Conservation (phyloP, 2,888 invertebrate genomes). For the Nomada fabriciana region DNA sequence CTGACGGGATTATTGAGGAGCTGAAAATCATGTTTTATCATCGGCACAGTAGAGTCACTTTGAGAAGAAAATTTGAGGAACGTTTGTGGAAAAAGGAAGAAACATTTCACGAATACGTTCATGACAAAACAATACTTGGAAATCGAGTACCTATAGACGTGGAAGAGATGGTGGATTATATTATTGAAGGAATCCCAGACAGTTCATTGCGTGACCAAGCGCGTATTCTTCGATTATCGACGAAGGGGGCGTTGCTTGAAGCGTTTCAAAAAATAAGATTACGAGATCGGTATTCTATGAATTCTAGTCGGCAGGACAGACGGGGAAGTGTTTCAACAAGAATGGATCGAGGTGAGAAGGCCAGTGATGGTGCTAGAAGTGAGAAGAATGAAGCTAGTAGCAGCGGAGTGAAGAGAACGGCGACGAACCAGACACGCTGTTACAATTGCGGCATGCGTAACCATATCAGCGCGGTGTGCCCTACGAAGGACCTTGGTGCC, state of each 20-base stretch:
- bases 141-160: conserved; percentile 2
- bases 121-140: not conserved
- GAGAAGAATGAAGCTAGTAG: not conserved
- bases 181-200: conserved; percentile 8
- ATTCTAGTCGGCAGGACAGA: not conserved
- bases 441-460: not conserved
- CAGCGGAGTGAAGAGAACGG: not conserved
- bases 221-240: not conserved
- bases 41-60: not conserved
- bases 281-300: not conserved
- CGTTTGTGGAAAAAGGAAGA: conserved; percentile 1
- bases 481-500: not conserved
- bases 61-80: conserved; percentile 1
- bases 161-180: not conserved
- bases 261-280: not conserved
- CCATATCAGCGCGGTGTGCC: not conserved
- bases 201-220: not conserved
- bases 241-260: not conserved
- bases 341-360: not conserved
- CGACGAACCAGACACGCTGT: not conserved
- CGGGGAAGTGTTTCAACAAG: not conserved
- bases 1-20: not conserved
- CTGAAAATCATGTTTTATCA: not conserved
- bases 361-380: too few species aligned
- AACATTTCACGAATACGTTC: conserved; percentile 2